Base-by-base conservation (phyloP, 1,140 invertebrate species). In the Drosophila yakuba region DNA sequence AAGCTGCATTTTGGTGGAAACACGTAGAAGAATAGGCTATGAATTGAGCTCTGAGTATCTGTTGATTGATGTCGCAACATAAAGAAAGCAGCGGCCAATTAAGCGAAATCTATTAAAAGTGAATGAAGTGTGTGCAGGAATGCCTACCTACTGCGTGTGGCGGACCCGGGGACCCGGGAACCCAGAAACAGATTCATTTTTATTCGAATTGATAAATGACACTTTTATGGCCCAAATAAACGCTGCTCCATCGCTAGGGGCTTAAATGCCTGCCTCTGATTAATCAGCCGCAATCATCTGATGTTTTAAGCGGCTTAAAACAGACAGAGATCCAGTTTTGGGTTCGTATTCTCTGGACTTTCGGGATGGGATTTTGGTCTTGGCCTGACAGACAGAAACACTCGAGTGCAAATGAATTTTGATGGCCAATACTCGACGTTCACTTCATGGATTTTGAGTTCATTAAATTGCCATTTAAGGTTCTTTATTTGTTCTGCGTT, bases 261-360 rank as follows among this genome's bases (percentile, higher is more conserved):
- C 84, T 89, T 89, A 89, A 89, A 89, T 89, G 84, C 84, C 74
- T 61, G 80, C 84, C 84, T 84, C 84, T 89, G 84, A 89, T 89
- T 89, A 89, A 89, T 89, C 84, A 89, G 85, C 84, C 84, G 75
- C 84, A 89, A 89, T 89, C 83, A 86, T 76, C 85, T 89, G 84
- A 89, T 89, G 84, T 89, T 89, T 89, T 89, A 89, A 89, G 84
- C 84, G 80, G 84, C 84, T 89, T 89, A 89, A 89, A 82, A 76
- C 75, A 71, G 72, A 57, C 71, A 61, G 55, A 58, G 54, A 59
- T 56, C 52, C 44, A 48, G 52, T 61, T 35, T 54, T 54, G 43
- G 50, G 50, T 15, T 25, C 50, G 35, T 8, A 44, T 76, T 66
- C 76, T 45, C 43, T 59, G 55, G 57, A 39, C 58, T 41, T 44